Evolutionary conservation across 2,797 vertebrate species (phyloP), one percentile per base, ranked within the genome.

Genomic region (Ptychadena robeensis): DNA sequence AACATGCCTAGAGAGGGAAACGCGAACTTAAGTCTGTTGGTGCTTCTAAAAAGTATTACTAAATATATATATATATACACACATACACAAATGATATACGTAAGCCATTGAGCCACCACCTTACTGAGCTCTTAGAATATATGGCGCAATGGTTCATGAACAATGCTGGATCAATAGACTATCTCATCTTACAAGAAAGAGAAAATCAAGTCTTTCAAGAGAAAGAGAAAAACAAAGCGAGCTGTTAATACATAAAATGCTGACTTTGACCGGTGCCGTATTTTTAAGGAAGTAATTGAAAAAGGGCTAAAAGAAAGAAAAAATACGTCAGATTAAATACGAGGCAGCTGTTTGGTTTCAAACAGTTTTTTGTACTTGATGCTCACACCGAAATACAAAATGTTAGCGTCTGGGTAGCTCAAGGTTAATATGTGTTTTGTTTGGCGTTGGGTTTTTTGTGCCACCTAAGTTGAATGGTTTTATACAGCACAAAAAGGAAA

Each of bases 241-340:
- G 53, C 57, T 82, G 66, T 65, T 37, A 71, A 82, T 79, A 83
- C 34, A 79, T 79, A 79, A 83, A 83, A 72, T 83, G 75, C 82
- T 73, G 82, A 66, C 82, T 83, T 38, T 73, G 63, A 73, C 76
- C 75, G 11, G 59, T 38, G 63, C 61, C 79, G 63, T 83, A 83
- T 83, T 82, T 82, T 77, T 73, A 32, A 79, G 31, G 75, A 68
- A 73, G 75, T 73, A 57, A 78, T 72, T 78, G 67, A 72, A 79
- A 83, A 75, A 76, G 61, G 32, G 63, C 4, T 48, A 15, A 48
- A 73, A 72, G 65, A 76, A 53, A 34, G 73, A n/a, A n/a, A n/a
- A n/a, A n/a, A n/a, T n/a, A n/a, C 65, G 66, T 28, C 31, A 59
- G 63, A 79, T 73, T 79, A 79, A 79, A 83, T 71, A 73, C 32